These are phyloP conservation scores for Myotis myotis DNA, from an alignment of 2,797 vertebrate species.

Conservation along the genomic window DNA sequence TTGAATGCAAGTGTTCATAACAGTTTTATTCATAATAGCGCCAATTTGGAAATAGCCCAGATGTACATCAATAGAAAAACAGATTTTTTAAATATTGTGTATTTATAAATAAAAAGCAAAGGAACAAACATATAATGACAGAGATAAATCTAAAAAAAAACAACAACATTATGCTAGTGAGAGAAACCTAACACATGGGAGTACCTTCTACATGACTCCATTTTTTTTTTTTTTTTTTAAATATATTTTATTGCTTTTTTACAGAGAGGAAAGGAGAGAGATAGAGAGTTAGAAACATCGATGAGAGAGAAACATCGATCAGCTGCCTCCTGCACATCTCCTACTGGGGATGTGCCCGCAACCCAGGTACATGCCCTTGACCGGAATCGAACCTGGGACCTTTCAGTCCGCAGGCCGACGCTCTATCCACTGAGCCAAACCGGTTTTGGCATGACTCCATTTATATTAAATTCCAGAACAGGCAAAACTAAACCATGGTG, in stretches of 20 bases:
- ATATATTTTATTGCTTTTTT: too few species aligned
- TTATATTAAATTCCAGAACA: conserved; percentile 15
- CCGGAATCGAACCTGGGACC: too few species aligned
- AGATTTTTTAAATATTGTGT: not conserved
- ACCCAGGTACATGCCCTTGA: too few species aligned
- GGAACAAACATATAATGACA: not conserved
- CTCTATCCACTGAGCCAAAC: too few species aligned
- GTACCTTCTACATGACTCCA: not conserved
- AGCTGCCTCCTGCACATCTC: too few species aligned
- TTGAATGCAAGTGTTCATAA: not conserved
- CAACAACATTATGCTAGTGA: not conserved
- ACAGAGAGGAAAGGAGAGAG: too few species aligned
- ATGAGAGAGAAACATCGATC: too few species aligned
- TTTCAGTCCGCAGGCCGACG: too few species aligned
- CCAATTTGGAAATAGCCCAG: not conserved
- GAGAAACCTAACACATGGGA: not conserved
- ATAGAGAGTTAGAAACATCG: too few species aligned
- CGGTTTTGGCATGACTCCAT: not conserved
- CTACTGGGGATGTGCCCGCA: too few species aligned
- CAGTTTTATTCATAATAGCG: not conserved
- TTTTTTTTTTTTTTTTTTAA: too few species aligned
- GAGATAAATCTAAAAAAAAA: conserved; percentile 6
- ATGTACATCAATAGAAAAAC: not conserved
- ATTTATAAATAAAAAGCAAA: conserved; percentile 16
- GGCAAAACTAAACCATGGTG: not conserved